Conservation (phyloP, 1,140 invertebrate genomes). For the Ridgeia piscesae region DNA sequence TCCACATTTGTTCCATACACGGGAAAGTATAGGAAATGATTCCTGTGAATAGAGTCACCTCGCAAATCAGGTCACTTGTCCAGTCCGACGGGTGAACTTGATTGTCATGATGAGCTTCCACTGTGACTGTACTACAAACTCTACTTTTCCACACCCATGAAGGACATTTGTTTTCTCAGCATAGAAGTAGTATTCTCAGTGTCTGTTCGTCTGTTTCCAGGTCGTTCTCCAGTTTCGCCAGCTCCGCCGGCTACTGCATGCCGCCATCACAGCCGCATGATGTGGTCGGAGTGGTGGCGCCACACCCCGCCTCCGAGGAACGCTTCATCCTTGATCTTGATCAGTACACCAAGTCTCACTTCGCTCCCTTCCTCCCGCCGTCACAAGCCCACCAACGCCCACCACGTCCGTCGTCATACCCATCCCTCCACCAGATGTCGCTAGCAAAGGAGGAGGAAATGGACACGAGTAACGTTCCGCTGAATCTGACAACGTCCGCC, state of each 20-base stretch:
- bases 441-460: neutral
- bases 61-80: no score
- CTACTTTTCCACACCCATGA: no score
- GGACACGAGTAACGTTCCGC: constrained; percentile 47
- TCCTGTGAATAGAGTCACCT: no score
- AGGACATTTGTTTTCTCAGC: neutral
- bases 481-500: constrained; percentile 47
- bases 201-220: constrained; percentile 30
- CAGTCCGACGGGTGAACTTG: neutral
- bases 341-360: constrained; percentile 10
- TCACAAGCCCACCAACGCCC: constrained; percentile 23
- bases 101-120: neutral
- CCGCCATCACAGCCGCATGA: constrained; percentile 26
- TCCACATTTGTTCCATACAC: no score
- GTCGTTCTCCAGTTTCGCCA: constrained; percentile 36
- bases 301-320: constrained; percentile 19
- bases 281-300: constrained; percentile 28
- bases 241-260: constrained; percentile 22
- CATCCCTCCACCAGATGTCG: constrained; percentile 32
- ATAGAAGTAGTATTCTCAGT: neutral
- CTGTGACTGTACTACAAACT: neutral
- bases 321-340: constrained; percentile 25
- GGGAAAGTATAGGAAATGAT: no score
- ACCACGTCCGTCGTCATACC: constrained; percentile 34
- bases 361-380: constrained; percentile 14